Evolutionary conservation across 2,797 vertebrate species (phyloP).

Genomic region (Sternarchorhynchus goeldii): DNA sequence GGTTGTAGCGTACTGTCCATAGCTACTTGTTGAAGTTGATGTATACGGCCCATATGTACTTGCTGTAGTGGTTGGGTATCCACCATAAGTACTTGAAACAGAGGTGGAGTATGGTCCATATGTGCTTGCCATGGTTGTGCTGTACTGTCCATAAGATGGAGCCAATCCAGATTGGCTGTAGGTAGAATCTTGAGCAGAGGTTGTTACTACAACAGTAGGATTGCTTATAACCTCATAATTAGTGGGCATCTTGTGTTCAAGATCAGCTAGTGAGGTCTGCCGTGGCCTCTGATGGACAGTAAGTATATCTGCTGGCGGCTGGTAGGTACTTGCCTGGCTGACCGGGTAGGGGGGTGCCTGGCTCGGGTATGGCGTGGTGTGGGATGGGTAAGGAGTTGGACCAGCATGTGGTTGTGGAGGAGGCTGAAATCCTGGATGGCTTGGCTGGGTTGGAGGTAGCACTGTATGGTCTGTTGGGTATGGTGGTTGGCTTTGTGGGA

Average conservation of each 20-base stretch:
- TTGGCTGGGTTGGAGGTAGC: conserved; percentile 73
- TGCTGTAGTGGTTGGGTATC: conserved; percentile 69
- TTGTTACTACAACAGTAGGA: conserved; percentile 82
- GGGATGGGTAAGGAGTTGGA: conserved; percentile 85
- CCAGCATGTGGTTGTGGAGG: conserved; percentile 69
- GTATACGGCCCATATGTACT: conserved; percentile 76
- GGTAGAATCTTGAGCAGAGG: conserved; percentile 78
- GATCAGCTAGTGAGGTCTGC: conserved; percentile 90
- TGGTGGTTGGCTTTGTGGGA: conserved; percentile 77
- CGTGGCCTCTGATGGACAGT: conserved; percentile 86
- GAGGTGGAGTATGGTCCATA: conserved; percentile 75
- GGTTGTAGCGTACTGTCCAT: conserved; percentile 75
- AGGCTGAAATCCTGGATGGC: conserved; percentile 83
- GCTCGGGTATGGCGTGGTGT: conserved; percentile 82
- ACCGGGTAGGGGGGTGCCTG: conserved; percentile 77
- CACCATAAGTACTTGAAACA: conserved; percentile 71
- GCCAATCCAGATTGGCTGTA: conserved; percentile 76
- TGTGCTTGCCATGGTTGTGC: conserved; percentile 70
- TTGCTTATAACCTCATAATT: conserved; percentile 93
- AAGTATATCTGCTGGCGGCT: conserved; percentile 80
- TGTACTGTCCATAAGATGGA: conserved; percentile 76
- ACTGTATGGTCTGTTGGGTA: conserved; percentile 85
- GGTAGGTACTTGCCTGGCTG: conserved; percentile 82
- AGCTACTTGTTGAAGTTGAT: conserved; percentile 75
- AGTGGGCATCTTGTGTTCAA: conserved; percentile 95